Base-by-base conservation (phyloP, 2,888 invertebrate genomes). In the Dromius quadrimaculatus region DNA sequence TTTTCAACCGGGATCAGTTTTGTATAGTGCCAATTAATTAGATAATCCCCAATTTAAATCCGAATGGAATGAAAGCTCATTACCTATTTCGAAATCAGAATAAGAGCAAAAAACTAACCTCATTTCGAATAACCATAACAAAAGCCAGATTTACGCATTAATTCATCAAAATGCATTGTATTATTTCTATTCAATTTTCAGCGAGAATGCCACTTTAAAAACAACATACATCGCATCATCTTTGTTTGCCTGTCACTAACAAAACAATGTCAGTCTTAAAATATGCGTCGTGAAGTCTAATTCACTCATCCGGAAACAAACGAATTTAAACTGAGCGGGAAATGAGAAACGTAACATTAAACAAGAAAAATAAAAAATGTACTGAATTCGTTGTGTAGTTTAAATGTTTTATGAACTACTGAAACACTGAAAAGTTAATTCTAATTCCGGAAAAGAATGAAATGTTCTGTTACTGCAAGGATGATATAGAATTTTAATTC, bases 221-320 rank as follows among this genome's bases (percentile, higher is more conserved):
- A 54, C 11, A 23, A 54, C 50, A 23, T 8, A 54, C 36, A 43
- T 17, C 17, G 2, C 47, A 13, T 28, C 11, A 54, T 54, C 28
- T 54, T 54, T 23, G 23, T 28, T 28, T 28, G 50, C 28, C 50
- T 54, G 50, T 54, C 50, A 54, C n/a, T 28, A 15, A 32, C 50
- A 54, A 54, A 54, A 54, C 50, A 54, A n/a, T n/a, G 23, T 28
- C 47, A 23, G 45, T 23, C n/a, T 15, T 9, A 23, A 11, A 54
- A 28, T 54, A 11, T 4, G 28, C 50, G 15, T 54, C 23, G 28
- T 45, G 11, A 20, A 17, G n/a, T 54, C 50, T 23, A 28, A 54
- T 54, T 54, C 9, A 28, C n/a, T 15, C 13, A 13, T 28, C 17
- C 50, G 28, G 23, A 54, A 54, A 54, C 50, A 54, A 28, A 41